Evolutionary conservation across 2,113 vertebrate genomes (phyloP).

Genomic region (Lanius ludovicianus): DNA sequence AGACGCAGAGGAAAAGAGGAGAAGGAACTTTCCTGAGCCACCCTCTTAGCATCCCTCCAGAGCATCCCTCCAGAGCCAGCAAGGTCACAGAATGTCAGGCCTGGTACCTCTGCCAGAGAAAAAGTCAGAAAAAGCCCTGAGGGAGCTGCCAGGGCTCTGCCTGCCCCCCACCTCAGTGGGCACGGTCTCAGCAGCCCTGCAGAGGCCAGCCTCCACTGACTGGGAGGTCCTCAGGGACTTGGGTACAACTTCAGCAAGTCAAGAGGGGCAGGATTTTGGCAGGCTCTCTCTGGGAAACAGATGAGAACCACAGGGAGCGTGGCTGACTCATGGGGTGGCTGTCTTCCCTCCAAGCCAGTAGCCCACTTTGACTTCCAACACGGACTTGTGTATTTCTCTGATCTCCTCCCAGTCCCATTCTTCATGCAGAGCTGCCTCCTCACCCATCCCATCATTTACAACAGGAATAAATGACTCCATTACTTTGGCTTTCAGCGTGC

Average conservation of each 20-base stretch:
- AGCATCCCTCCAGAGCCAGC: background rate
- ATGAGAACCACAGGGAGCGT: background rate
- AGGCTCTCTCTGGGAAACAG: background rate
- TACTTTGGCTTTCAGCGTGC: background rate
- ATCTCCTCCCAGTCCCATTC: background rate
- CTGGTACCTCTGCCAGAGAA: background rate
- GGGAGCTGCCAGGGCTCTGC: background rate
- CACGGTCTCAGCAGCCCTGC: background rate
- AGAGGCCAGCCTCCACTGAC: background rate
- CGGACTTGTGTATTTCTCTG: background rate
- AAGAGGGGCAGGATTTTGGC: background rate
- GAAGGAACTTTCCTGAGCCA: background rate
- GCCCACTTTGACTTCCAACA: background rate
- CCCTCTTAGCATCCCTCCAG: background rate
- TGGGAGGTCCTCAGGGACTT: background rate
- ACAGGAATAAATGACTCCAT: background rate
- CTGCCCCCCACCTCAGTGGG: background rate
- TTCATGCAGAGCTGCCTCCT: background rate
- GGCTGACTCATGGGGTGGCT: background rate
- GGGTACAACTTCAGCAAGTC: background rate
- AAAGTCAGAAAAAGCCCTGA: background rate
- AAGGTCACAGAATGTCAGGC: background rate
- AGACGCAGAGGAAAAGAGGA: background rate
- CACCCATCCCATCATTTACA: background rate
- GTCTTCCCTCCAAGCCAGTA: conserved; percentile 28